phyloP scores from a whole-genome alignment of 2,888 invertebrate genomes.

The Caenorhabditis zanzibari region DNA sequence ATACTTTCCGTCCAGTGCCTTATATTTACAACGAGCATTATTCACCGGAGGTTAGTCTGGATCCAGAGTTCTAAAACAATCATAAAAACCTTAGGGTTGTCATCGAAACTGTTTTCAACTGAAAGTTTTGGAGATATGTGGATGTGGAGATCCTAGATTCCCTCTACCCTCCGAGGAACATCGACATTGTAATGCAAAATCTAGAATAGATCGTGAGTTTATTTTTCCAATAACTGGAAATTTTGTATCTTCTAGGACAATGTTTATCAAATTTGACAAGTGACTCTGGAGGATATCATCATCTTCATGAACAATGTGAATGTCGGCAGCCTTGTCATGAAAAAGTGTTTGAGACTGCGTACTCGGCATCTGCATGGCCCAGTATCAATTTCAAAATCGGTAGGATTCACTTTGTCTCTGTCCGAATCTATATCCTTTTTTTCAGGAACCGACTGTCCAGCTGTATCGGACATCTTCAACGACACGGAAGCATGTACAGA shows the following conservation, averaged over 20 bases:
- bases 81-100: constrained; percentile 61
- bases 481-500: constrained; percentile 81
- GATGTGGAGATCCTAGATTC: constrained; percentile 83
- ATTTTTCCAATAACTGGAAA: too few relatives aligned
- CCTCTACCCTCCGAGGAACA: constrained; percentile 78
- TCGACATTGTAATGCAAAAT: constrained; percentile 78
- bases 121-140: constrained; percentile 80
- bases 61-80: neutral
- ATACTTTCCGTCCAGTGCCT: constrained; percentile 80
- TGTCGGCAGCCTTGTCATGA: constrained; percentile 80
- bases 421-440: neutral
- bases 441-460: constrained; percentile 78
- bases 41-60: constrained; percentile 78
- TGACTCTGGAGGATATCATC: constrained; percentile 81
- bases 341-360: constrained; percentile 83
- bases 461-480: constrained; percentile 78
- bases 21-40: constrained; percentile 83
- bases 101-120: constrained; percentile 73
- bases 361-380: constrained; percentile 83
- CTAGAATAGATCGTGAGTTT: constrained; percentile 72
- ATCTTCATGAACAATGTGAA: constrained; percentile 77
- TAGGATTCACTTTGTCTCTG: neutral
- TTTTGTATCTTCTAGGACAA: constrained; percentile 62
- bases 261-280: constrained; percentile 80
- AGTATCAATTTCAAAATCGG: constrained; percentile 82